Evolutionary conservation across 2,888 invertebrate species (phyloP), one percentile per base, ranked within the genome.

Genomic region (Suillia variegata): DNA sequence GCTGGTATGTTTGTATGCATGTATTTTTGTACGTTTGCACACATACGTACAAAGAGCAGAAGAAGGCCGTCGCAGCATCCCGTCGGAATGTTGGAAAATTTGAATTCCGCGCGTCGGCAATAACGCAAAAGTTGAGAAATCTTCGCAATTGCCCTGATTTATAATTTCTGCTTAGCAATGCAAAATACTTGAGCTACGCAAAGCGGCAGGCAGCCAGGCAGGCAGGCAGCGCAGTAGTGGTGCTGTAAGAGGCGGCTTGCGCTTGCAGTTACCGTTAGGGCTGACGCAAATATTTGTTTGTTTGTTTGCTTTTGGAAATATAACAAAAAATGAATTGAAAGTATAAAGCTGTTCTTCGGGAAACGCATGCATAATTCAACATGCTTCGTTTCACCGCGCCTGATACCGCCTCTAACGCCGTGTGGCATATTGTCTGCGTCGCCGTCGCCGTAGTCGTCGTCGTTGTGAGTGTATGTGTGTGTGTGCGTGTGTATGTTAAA

Each of bases 161-260:
- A 76, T 74, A 74, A 74, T 74, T 76, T 74, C 76, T 74, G 73
- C 76, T 74, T 74, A 76, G 73, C 73, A 74, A 75, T 74, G 73
- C 73, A 74, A 74, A 74, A 71, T 74, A 74, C 74, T 73, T 74
- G 74, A 74, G 74, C 75, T 72, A 68, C 75, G 63, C n/a, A n/a
- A n/a, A n/a, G n/a, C n/a, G n/a, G n/a, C n/a, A n/a, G n/a, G n/a
- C n/a, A 62, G 64, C 50, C 3, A 2, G 31, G 50, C 54, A 59
- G 15, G 22, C 31, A 58, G 42, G 45, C 45, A 17, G 33, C 22
- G 24, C 38, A 54, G 53, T 63, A n/a, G n/a, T n/a, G n/a, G n/a
- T n/a, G n/a, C n/a, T n/a, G n/a, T 5, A 4, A 42, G 15, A 15
- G 45, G 8, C 18, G 5, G 4, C 18, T n/a, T 8, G 4, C 5